Base-by-base conservation (phyloP, 2,797 vertebrate genomes). In the Protonibea diacanthus region DNA sequence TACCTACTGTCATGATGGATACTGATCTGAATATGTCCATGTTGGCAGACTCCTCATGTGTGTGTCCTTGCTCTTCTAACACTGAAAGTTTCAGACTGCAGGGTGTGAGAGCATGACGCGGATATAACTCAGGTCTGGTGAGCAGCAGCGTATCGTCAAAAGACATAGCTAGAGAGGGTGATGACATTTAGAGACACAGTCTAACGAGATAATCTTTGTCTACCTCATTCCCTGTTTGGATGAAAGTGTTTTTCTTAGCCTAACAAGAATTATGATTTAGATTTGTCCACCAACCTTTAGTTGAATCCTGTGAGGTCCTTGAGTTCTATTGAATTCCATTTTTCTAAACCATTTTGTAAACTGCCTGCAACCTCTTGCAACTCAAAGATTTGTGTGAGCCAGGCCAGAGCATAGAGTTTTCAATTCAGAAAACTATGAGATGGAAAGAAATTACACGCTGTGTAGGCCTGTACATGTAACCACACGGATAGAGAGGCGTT, bases 401-500 rank as follows among this genome's bases (percentile, higher is more conserved):
- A 56, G 52, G 42, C 49, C 75, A 65, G 52, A 74, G 69, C 70
- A 17, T 17, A n/a, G 56, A 58, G 56, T 53, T 71, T 53, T 71
- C 25, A 40, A 25, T 49, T 83, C 47, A 62, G 42, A 74, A 79
- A 78, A 82, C 40, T 21, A n/a, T 79, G 78, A 80, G 82, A 86
- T 73, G 83, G 84, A 86, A 88, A 78, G 63, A 77, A 83, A 89
- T 89, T 55, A 88, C 86, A 86, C 60, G 81, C 85, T 2, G 53
- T 2, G 60, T 56, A 29, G 60, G 57, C 62, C 60, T 25, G 51
- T 33, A 29, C 57, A 61, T 64, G 75, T 70, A 73, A 82, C 80
- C 64, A 62, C 47, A 66, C 6, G 44, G 52, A 74, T 42, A 38
- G n/a, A 61, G 78, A 71, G 45, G 33, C 77, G 44, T 67, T 76